Base-by-base conservation (phyloP, 1,140 invertebrate genomes). In the Solenopsis invicta region DNA sequence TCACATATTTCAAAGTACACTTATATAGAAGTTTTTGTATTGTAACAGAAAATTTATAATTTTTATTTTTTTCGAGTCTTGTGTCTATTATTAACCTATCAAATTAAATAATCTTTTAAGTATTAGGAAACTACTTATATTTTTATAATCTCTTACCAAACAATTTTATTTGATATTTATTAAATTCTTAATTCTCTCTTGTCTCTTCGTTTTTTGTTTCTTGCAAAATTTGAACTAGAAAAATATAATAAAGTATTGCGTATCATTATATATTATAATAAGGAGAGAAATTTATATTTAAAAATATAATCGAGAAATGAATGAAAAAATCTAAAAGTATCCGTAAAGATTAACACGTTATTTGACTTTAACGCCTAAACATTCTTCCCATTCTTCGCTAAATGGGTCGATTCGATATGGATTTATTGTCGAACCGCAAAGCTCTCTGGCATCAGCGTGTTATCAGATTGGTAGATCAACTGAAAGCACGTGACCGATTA, bases 381-480 rank as follows among this genome's bases (percentile, higher is more conserved):
- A 13, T 71, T 34, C 21, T 54, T 62, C 4, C 18, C 29, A 29
- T 41, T 41, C 41, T 41, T 81, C 34, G 69, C n/a, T 80, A 81
- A 45, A 69, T 48, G 13, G 50, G 21, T 71, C 77, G 64, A 10
- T 71, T 69, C 50, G 50, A 81, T 81, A 81, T 81, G 64, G 34
- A 81, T 81, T 81, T 71, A 61, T 81, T 81, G 48, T 81, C 48
- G 77, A 81, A 71, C 34, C 77, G 34, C 62, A 52, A 80, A 80
- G 62, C 64, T 71, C 64, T 56, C 34, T 81, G 21, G 48, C 77
- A 81, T n/a, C 56, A 37, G 34, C 10, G 34, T 41, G 77, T 71
- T 81, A 81, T 81, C 77, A 81, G 48, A 81, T 81, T 71, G 77
- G 77, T 29, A 71, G 77, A 75, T 84, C 80, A 84, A 84, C 69